A percentile compares a stretch with the other conserved stretches of the same genome.
Evolutionary conservation across 2,113 vertebrate genomes (phyloP).

Genomic region (Hippolais icterina): DNA sequence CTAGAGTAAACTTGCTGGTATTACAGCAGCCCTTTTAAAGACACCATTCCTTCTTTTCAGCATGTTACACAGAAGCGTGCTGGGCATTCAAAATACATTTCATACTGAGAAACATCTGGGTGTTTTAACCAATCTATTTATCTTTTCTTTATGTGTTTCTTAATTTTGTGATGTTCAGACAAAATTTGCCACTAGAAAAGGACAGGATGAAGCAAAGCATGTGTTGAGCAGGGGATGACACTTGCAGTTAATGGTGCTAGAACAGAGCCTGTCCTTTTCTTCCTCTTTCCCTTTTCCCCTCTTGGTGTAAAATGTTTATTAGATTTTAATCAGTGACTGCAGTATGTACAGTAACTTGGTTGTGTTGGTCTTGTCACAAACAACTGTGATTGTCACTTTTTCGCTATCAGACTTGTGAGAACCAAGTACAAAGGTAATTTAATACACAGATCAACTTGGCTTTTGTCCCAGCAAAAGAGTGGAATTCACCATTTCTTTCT

Average conservation of each 20-base stretch:
- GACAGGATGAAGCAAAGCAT: background rate
- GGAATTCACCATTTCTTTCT: conserved; percentile 49
- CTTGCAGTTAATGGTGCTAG: background rate
- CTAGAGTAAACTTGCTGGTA: background rate
- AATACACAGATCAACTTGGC: conserved; percentile 12
- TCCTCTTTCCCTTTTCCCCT: background rate
- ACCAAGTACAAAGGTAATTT: background rate
- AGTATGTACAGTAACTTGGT: background rate
- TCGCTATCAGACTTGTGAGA: background rate
- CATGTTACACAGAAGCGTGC: background rate
- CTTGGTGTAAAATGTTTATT: background rate
- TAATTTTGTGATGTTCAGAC: background rate
- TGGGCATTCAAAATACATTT: background rate
- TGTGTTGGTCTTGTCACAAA: background rate
- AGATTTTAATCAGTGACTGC: background rate
- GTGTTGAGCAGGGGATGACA: background rate
- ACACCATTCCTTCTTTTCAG: background rate
- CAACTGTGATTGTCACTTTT: conserved; percentile 1
- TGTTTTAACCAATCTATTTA: background rate
- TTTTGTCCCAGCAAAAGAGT: conserved; percentile 9
- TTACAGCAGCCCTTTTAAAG: background rate
- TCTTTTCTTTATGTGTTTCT: background rate
- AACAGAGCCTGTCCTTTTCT: background rate
- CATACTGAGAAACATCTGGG: background rate
- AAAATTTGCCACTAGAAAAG: background rate